phyloP scores from a whole-genome alignment of 2,888 invertebrate species.

The Aleiodes alternator region DNA sequence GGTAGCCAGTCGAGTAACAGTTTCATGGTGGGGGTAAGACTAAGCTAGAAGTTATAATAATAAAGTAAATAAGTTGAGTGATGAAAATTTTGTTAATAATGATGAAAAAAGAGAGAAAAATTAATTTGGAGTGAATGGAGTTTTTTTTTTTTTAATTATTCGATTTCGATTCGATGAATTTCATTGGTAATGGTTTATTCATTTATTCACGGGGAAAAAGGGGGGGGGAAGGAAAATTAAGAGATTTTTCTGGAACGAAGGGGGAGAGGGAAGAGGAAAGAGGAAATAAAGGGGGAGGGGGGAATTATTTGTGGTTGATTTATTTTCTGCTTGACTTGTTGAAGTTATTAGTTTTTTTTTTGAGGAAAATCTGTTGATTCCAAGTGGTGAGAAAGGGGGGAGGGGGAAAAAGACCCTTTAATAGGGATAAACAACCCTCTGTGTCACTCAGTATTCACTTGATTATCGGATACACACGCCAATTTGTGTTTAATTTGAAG shows the following conservation, averaged over 20 bases:
- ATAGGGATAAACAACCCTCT: constrained; percentile 1
- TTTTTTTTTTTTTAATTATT: too few relatives aligned
- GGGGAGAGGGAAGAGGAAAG: constrained; percentile 39
- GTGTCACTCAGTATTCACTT: constrained; percentile 5
- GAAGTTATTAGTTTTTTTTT: background rate
- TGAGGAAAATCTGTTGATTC: too few relatives aligned
- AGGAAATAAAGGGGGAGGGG: constrained; percentile 31
- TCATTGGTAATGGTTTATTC: too few relatives aligned
- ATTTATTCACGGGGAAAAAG: constrained; percentile 5
- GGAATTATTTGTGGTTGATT: constrained; percentile 12
- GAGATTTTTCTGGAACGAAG: constrained; percentile 40
- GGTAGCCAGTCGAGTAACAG: constrained; percentile 60
- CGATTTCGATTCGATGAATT: too few relatives aligned
- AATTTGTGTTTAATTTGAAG: background rate
- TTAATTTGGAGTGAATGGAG: constrained; percentile 44
- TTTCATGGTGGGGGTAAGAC: constrained; percentile 61
- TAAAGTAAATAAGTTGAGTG: constrained; percentile 61
- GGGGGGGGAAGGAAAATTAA: constrained; percentile 47
- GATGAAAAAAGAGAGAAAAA: background rate
- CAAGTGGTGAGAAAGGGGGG: background rate
- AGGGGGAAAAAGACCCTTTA: constrained; percentile 1
- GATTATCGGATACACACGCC: background rate
- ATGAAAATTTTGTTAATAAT: constrained; percentile 46
- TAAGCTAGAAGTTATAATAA: constrained; percentile 67
- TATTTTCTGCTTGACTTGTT: background rate